Evolutionary conservation across 1,140 invertebrate genomes (phyloP), one percentile per base, ranked within the genome.

Genomic region (Listronotus oregonensis): DNA sequence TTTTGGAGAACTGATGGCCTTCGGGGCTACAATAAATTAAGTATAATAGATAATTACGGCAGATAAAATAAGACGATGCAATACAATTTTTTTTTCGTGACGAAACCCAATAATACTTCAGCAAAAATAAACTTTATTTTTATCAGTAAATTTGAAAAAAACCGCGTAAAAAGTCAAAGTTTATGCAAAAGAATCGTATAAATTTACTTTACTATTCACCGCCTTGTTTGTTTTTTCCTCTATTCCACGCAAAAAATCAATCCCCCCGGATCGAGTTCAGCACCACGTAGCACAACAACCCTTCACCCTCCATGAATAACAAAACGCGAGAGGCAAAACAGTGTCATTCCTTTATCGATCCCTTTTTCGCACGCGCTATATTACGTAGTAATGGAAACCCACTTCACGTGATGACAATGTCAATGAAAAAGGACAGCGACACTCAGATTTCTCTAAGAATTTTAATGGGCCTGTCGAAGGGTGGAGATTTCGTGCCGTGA

Each of bases 391-490:
- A 63, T 63, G 51, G 66, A 67, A 63, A 58, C 43, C 61, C 51
- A 47, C 39, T 64, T 65, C 56, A 64, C 67, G 62, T 65, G 67
- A 68, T 64, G 42, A 64, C 55, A 59, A 64, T 64, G 62, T 68
- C 66, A 68, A 68, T 68, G 62, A 55, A 61, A 61, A 21, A 60
- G 57, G 62, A 61, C 63, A 68, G 63, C 57, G 58, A 64, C 62
- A 68, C 49, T 42, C 55, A 59, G 56, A 64, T 47, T 64, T 64
- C 52, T 31, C 17, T 4, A 51, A 56, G 61, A 64, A 64, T 64
- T 64, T 64, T 64, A 64, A 64, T 64, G 61, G 52, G 51, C 27
- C 46, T 56, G 61, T 55, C 61, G 61, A 56, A 64, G 61, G 52
- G 61, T 8, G 61, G 51, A 54, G 52, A 64, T 64, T 64, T 49